Percentiles rank a stretch among this genome's conserved stretches.
These are phyloP conservation scores for Perodicticus potto DNA, from an alignment of 2,797 vertebrate genomes.

Conservation along the genomic window DNA sequence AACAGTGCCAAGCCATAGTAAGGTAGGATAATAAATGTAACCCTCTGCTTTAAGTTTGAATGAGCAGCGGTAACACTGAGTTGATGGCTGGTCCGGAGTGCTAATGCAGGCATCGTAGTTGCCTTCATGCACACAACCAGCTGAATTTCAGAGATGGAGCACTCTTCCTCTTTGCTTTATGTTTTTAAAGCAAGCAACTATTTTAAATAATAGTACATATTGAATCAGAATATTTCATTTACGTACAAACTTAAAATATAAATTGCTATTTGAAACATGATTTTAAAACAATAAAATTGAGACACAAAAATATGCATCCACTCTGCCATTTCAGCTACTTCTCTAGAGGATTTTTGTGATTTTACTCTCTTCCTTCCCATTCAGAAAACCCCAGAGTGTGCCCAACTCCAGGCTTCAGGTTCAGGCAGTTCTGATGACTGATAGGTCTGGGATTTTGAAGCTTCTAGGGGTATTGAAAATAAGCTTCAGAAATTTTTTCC, in stretches of 20 bases:
- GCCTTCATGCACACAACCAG: background rate
- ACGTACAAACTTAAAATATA: background rate
- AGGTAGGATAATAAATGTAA: background rate
- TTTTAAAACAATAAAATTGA: constrained; percentile 21
- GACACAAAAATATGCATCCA: background rate
- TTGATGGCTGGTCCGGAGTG: background rate
- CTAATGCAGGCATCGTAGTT: background rate
- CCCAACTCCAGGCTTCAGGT: background rate
- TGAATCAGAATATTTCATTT: background rate
- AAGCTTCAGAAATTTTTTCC: background rate
- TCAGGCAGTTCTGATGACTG: background rate
- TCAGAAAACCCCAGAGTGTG: background rate
- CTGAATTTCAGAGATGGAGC: background rate
- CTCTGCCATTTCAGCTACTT: background rate
- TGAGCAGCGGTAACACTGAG: background rate
- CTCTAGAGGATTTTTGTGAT: background rate
- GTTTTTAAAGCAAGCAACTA: background rate
- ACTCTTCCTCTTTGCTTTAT: background rate
- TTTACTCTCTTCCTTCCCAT: background rate
- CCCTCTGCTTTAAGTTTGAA: background rate
- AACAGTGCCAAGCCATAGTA: background rate
- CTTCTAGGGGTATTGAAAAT: background rate
- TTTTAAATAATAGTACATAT: background rate
- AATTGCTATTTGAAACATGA: constrained; percentile 6
- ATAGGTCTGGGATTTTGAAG: background rate